phyloP scores from a whole-genome alignment of 92 coral and sea anemone species.

The Desmophyllum pertusum region DNA sequence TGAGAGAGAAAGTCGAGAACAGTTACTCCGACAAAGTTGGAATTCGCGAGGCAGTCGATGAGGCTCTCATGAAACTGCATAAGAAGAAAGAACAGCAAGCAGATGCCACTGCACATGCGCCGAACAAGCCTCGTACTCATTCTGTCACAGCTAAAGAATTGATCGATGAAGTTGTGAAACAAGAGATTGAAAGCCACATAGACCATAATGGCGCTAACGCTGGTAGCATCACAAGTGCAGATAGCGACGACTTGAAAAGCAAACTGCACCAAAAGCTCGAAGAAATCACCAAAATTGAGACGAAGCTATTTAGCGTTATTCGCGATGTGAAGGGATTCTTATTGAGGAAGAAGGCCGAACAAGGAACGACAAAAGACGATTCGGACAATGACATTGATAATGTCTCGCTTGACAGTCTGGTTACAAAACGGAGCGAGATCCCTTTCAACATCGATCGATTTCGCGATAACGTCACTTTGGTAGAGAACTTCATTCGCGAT shows the following conservation, averaged over 20 bases:
- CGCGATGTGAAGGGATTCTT: conserved; percentile 77
- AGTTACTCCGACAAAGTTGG: conserved; percentile 52
- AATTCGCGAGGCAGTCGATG: conserved; percentile 74
- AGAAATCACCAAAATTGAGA: conserved; percentile 66
- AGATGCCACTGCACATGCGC: conserved; percentile 24
- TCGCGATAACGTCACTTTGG: conserved; percentile 70
- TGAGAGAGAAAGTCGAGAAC: conserved; percentile 76
- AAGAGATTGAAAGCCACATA: conserved; percentile 56
- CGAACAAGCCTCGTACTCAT: conserved; percentile 12
- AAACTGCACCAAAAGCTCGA: conserved; percentile 75
- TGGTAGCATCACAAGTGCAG: conserved; percentile 10
- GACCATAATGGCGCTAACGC: conserved; percentile 17
- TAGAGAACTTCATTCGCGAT: conserved; percentile 80
- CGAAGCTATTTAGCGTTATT: conserved; percentile 63
- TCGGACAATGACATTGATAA: conserved; percentile 54
- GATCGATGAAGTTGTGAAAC: conserved; percentile 76
- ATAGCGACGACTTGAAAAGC: conserved; percentile 47
- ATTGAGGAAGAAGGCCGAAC: conserved; percentile 55
- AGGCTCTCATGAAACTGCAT: conserved; percentile 77
- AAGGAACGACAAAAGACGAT: conserved; percentile 9
- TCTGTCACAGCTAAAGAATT: conserved; percentile 68
- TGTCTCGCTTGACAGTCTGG: conserved; percentile 16
- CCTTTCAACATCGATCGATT: conserved; percentile 65
- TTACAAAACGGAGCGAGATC: conserved; percentile 59
- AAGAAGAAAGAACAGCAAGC: conserved; percentile 58